Conservation (phyloP, 2,888 invertebrate species). For the Aspidiotus destructor region DNA sequence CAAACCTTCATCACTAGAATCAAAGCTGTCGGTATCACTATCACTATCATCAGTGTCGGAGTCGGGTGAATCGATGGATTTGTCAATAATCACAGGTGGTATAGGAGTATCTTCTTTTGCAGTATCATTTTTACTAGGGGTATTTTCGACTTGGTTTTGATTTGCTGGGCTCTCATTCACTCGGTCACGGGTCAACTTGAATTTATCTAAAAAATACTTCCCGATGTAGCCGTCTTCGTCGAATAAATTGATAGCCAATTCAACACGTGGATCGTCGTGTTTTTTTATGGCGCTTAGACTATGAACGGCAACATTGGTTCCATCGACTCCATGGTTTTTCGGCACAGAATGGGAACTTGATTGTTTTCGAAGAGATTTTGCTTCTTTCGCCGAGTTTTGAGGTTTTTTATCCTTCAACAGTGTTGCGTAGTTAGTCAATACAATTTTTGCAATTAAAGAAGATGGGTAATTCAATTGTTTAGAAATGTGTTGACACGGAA, state of each 20-base stretch:
- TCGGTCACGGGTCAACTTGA: constrained; percentile 4
- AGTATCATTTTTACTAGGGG: background rate
- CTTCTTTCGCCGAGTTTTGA: constrained; percentile 5
- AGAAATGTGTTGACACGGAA: constrained; percentile 13
- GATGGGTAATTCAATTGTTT: constrained; percentile 10
- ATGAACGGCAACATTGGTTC: background rate
- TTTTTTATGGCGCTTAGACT: constrained; percentile 1
- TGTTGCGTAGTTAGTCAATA: constrained; percentile 8
- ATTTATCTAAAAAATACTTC: constrained; percentile 22
- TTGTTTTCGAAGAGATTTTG: constrained; percentile 6
- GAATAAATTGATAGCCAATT: constrained; percentile 26
- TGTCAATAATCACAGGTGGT: background rate
- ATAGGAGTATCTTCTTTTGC: background rate
- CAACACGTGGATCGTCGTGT: constrained; percentile 23
- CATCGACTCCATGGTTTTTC: background rate
- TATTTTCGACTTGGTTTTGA: background rate
- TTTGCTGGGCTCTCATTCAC: no score
- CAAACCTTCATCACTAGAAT: constrained; percentile 12
- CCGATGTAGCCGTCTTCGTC: constrained; percentile 21
- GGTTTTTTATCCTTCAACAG: constrained; percentile 6
- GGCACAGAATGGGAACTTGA: background rate
- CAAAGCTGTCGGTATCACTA: constrained; percentile 16
- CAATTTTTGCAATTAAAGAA: constrained; percentile 17
- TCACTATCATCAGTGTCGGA: constrained; percentile 17
- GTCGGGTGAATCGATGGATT: background rate